Conservation (phyloP, 2,888 invertebrate species). For the Morpho achilles region DNA sequence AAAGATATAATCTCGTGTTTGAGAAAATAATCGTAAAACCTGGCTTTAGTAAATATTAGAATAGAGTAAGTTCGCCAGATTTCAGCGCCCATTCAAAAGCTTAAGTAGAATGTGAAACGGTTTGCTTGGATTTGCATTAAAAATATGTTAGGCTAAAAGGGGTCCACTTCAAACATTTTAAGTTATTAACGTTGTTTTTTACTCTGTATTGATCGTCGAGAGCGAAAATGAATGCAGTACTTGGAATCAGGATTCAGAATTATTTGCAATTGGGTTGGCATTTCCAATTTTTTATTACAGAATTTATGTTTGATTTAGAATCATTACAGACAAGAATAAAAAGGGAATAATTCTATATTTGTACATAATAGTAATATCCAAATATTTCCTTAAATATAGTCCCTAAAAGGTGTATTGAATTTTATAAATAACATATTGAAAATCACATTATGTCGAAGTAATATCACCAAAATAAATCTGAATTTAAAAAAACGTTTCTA, state of each 20-base stretch:
- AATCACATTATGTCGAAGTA: no score
- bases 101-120: constrained; percentile 26
- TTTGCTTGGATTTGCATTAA: constrained; percentile 23
- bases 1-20: constrained; percentile 19
- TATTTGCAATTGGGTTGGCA: no score
- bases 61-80: constrained; percentile 27
- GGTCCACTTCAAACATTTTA: constrained; percentile 10
- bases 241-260: background rate
- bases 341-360: no score
- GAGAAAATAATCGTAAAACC: constrained; percentile 23
- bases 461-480: background rate
- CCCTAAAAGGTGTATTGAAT: no score
- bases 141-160: constrained; percentile 17
- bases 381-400: no score
- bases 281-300: no score
- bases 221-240: background rate
- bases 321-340: no score
- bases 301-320: no score
- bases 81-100: constrained; percentile 26
- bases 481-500: constrained; percentile 2
- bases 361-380: no score
- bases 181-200: background rate
- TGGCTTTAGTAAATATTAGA: constrained; percentile 24
- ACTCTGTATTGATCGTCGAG: background rate
- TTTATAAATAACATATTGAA: no score